A percentile compares a stretch with the other conserved stretches of the same genome.
Evolutionary conservation across 2,797 vertebrate species (phyloP).

Genomic region (Phrynocephalus vlangalii): DNA sequence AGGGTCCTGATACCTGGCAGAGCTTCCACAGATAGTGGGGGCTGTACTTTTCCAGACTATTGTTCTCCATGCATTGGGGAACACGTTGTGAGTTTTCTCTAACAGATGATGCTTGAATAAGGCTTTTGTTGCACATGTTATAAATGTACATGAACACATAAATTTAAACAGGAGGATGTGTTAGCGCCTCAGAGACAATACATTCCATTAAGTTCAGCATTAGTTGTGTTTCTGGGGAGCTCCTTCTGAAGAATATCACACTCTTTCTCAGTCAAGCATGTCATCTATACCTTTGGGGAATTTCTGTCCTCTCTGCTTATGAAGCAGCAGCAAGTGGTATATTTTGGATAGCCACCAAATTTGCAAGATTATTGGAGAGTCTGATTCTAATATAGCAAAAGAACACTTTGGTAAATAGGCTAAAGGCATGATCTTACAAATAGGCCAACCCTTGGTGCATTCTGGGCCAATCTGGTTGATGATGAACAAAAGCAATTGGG

Average conservation of each 20-base stretch:
- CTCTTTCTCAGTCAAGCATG: not conserved
- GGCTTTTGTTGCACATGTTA: not conserved
- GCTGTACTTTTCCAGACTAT: too few species aligned
- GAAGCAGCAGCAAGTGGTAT: not conserved
- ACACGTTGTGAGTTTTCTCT: too few species aligned
- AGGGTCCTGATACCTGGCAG: too few species aligned
- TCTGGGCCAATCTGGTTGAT: not conserved
- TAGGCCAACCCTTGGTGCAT: not conserved
- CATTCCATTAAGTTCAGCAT: not conserved
- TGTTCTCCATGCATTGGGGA: too few species aligned
- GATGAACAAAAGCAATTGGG: not conserved
- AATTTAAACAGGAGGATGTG: not conserved
- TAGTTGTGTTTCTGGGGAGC: not conserved
- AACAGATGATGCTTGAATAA: too few species aligned
- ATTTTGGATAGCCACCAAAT: not conserved
- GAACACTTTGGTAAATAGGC: not conserved
- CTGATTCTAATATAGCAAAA: not conserved
- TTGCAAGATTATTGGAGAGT: not conserved
- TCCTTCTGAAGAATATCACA: not conserved
- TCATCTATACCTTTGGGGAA: not conserved
- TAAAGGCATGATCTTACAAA: not conserved
- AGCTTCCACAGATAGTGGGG: too few species aligned
- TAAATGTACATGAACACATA: not conserved
- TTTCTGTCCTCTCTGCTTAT: not conserved
- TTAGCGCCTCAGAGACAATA: not conserved